phyloP scores from a whole-genome alignment of 1,140 invertebrate genomes.

The Copidosoma floridanum region DNA sequence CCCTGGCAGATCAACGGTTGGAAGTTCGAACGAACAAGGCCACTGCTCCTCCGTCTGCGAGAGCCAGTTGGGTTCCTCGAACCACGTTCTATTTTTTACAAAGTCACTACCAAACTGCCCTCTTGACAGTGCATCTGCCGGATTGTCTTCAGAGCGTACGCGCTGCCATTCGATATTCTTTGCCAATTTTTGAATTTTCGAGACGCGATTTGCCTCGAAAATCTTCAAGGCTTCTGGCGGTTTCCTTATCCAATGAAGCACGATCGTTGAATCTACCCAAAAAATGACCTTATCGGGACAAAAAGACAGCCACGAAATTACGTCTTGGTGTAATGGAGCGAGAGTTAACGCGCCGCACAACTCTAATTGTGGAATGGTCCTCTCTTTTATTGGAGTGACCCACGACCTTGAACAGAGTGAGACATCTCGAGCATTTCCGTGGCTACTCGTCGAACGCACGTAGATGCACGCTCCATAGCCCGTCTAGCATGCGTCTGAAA shows the following conservation, averaged over 20 bases:
- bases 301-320: background rate
- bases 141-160: background rate
- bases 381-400: constrained; percentile 49
- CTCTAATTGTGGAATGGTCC: constrained; percentile 54
- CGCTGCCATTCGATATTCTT: constrained; percentile 9
- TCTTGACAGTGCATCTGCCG: constrained; percentile 10
- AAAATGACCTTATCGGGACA: background rate
- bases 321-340: background rate
- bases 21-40: background rate
- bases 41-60: background rate
- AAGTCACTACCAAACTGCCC: background rate
- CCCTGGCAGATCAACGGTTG: background rate
- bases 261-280: constrained; percentile 1
- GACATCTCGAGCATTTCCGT: background rate
- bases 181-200: constrained; percentile 9
- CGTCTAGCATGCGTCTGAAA: background rate
- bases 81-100: background rate
- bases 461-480: constrained; percentile 34
- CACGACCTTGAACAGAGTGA: constrained; percentile 44
- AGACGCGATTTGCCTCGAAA: constrained; percentile 12
- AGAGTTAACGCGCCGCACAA: constrained; percentile 50
- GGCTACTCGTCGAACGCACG: background rate
- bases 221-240: constrained; percentile 2
- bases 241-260: constrained; percentile 1
- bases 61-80: background rate